phyloP scores from a whole-genome alignment of 2,888 invertebrate genomes.

The Seira sanloemensis region DNA sequence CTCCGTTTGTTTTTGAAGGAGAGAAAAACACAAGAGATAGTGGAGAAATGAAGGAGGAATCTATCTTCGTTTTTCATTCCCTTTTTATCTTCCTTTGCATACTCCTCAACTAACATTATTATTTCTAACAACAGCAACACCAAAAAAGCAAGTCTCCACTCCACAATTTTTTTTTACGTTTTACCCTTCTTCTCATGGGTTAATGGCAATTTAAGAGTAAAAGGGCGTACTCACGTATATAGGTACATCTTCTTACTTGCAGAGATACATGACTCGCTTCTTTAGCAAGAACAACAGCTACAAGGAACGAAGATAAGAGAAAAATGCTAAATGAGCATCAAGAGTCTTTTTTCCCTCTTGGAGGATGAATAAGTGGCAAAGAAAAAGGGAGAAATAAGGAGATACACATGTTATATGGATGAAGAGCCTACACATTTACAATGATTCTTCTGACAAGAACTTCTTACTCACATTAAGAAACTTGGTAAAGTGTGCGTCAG shows the following conservation, averaged over 20 bases:
- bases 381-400: not conserved
- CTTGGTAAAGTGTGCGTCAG: not conserved
- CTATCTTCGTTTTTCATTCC: conserved; percentile 7
- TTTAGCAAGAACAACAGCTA: conserved; percentile 39
- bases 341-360: conserved; percentile 35
- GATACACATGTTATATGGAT: not conserved
- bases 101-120: not conserved
- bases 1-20: not conserved
- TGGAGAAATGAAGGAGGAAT: not conserved
- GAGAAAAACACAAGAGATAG: too few species aligned
- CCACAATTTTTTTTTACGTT: conserved; percentile 6
- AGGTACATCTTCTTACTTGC: too few species aligned
- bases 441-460: not conserved
- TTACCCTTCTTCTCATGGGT: conserved; percentile 16
- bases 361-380: conserved; percentile 28
- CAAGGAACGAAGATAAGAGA: conserved; percentile 54
- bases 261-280: conserved; percentile 41
- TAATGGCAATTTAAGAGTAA: conserved; percentile 59
- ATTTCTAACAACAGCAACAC: not conserved
- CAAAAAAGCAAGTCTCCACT: not conserved
- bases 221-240: conserved; percentile 52
- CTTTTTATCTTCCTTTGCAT: conserved; percentile 23
- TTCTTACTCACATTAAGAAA: not conserved
- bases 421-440: not conserved
- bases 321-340: conserved; percentile 57